These are phyloP conservation scores for Muraenolepis orangiensis DNA, from an alignment of 2,797 vertebrate species.

Conservation along the genomic window DNA sequence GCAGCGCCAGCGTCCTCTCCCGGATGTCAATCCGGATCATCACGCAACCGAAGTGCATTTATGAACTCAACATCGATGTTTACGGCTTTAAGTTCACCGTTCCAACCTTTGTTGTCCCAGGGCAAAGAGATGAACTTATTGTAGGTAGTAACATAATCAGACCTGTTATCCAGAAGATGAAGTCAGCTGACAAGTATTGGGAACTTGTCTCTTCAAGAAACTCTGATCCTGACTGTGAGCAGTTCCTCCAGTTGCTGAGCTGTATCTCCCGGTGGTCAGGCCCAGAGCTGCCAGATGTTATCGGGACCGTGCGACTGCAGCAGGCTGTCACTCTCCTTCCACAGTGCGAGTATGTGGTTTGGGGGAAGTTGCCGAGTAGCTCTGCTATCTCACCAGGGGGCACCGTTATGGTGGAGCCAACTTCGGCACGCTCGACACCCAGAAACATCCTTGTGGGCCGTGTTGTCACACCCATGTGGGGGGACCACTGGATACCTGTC, in stretches of 20 bases:
- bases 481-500: constrained; percentile 24
- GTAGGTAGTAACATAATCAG: constrained; percentile 18
- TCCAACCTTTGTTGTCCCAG: constrained; percentile 16
- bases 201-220: constrained; percentile 7
- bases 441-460: constrained; percentile 18
- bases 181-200: constrained; percentile 12
- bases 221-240: constrained; percentile 20
- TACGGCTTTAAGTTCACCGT: constrained; percentile 19
- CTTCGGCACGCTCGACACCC: neutral
- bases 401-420: constrained; percentile 26
- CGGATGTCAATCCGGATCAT: too few species aligned
- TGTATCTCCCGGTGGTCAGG: constrained; percentile 9
- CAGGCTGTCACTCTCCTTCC: constrained; percentile 22
- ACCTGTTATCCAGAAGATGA: neutral
- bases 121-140: constrained; percentile 23
- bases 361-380: constrained; percentile 16
- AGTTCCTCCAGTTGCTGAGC: constrained; percentile 17
- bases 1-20: too few species aligned
- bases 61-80: constrained; percentile 23
- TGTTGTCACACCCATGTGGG: constrained; percentile 20
- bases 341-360: constrained; percentile 18
- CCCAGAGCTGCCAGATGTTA: neutral
- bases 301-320: constrained; percentile 15
- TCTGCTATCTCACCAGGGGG: constrained; percentile 10
- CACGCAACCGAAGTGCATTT: constrained; percentile 15